phyloP scores from a whole-genome alignment of 2,113 vertebrate genomes.

The Delphinus delphis region DNA sequence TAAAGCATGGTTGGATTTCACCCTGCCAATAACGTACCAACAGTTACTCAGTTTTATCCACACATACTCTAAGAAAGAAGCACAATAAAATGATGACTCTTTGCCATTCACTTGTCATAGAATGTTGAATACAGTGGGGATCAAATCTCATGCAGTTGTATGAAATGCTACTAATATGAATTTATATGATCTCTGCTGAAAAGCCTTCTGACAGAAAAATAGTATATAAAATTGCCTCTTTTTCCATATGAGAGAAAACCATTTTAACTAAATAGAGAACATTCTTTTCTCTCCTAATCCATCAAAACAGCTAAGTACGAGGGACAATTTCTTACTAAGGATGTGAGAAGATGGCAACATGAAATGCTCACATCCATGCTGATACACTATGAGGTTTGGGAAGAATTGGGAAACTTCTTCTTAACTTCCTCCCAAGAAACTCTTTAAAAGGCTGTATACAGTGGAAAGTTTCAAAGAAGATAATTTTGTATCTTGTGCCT shows the following conservation, averaged over 20 bases:
- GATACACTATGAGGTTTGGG: background rate
- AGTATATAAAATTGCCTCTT: constrained; percentile 52
- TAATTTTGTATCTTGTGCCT: background rate
- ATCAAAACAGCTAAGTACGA: background rate
- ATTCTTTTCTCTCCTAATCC: background rate
- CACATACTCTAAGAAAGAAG: background rate
- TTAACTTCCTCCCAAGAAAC: background rate
- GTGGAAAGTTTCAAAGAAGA: background rate
- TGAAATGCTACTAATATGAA: background rate
- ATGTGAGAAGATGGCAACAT: background rate
- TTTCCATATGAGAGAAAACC: constrained; percentile 46
- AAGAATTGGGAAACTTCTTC: background rate
- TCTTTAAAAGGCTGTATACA: background rate
- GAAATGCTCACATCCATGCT: background rate
- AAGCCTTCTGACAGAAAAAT: background rate
- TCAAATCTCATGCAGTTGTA: background rate
- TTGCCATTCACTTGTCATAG: background rate
- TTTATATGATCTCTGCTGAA: background rate
- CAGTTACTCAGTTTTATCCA: background rate
- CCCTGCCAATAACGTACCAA: background rate
- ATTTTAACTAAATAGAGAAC: constrained; percentile 58
- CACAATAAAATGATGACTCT: background rate
- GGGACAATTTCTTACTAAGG: background rate
- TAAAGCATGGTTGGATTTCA: background rate
- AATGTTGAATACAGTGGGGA: background rate